A percentile compares a stretch with the other conserved stretches of the same genome.
phyloP scores from a whole-genome alignment of 2,797 vertebrate genomes.

The Austrolebias charrua region DNA sequence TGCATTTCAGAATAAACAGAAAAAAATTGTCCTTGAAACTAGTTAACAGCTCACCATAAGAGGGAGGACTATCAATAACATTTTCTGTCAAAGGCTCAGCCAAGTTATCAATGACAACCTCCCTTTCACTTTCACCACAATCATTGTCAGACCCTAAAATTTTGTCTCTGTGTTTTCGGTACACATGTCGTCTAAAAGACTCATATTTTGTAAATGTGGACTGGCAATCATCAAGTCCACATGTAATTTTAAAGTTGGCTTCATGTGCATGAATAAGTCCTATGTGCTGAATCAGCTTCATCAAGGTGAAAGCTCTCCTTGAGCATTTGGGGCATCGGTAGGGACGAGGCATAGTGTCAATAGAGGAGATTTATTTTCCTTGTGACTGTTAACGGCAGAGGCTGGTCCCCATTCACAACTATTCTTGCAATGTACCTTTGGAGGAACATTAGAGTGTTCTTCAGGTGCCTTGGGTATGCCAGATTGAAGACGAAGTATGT shows the following conservation, averaged over 20 bases:
- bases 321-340: neutral
- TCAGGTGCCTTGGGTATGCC: neutral
- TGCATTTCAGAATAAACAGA: no score
- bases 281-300: conserved; percentile 2
- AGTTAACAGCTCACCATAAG: no score
- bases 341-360: neutral
- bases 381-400: neutral
- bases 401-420: neutral
- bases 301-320: neutral
- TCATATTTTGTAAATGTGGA: neutral
- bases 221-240: neutral
- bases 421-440: neutral
- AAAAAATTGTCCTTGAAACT: no score
- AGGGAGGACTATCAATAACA: no score
- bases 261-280: neutral
- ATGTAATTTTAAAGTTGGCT: neutral
- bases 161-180: neutral
- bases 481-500: neutral
- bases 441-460: conserved; percentile 5
- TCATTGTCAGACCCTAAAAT: neutral
- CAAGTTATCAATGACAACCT: neutral
- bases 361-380: neutral
- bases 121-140: neutral
- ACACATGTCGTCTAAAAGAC: neutral
- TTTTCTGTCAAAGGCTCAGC: no score